Evolutionary conservation across 2,797 vertebrate species (phyloP).

Genomic region (Limosa lapponica): DNA sequence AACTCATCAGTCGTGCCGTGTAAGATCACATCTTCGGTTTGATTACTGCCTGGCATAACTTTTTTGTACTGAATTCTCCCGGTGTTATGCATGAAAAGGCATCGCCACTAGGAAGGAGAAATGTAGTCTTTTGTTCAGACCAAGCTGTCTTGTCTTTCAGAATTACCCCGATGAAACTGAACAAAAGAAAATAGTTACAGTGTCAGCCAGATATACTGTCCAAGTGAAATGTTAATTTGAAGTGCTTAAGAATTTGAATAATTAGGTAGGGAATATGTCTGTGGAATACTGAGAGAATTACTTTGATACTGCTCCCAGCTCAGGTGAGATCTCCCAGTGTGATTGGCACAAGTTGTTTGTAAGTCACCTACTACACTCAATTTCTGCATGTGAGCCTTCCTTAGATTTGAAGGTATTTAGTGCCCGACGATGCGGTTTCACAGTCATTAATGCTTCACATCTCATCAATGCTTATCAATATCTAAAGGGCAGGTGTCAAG

Average conservation of each 20-base stretch:
- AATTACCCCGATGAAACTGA: conserved; percentile 17
- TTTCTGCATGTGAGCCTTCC: background rate
- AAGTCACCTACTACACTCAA: background rate
- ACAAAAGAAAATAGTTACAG: conserved; percentile 23
- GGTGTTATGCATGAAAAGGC: background rate
- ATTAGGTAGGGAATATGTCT: conserved; percentile 9
- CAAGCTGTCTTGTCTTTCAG: conserved; percentile 34
- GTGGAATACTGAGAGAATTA: background rate
- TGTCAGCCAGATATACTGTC: conserved; percentile 8
- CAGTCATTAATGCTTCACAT: background rate
- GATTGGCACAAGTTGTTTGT: background rate
- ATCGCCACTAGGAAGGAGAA: background rate
- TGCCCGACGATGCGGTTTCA: background rate
- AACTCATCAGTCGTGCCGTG: conserved; percentile 98
- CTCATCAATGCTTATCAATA: background rate
- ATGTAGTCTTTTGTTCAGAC: background rate
- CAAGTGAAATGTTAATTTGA: conserved; percentile 52
- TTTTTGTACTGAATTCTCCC: conserved; percentile 19
- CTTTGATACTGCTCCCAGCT: background rate
- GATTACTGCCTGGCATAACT: conserved; percentile 22
- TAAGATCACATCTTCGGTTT: conserved; percentile 77
- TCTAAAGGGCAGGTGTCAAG: background rate
- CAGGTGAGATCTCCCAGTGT: background rate
- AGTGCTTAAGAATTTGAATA: conserved; percentile 21
- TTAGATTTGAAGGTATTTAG: background rate